A percentile compares a stretch with the other conserved stretches of the same genome.
Conservation (phyloP, 92 coral and sea anemone genomes). For the Porites evermanni region DNA sequence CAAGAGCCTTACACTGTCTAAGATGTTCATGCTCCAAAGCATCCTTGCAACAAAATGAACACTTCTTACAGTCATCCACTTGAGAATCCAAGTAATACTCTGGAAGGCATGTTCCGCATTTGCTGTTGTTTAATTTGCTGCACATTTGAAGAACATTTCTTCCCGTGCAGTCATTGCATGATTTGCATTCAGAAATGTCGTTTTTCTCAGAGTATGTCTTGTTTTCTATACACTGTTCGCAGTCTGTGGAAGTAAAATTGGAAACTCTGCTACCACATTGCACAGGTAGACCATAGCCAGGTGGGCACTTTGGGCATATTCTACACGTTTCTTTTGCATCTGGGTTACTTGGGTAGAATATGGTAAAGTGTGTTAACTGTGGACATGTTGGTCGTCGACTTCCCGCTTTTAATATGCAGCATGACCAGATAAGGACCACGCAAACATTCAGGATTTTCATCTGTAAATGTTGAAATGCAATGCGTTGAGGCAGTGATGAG, state of each 20-base stretch:
- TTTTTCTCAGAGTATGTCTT: slow-evolving; percentile 2
- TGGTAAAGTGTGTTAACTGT: neutral
- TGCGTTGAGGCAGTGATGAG: neutral
- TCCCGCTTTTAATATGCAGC: neutral
- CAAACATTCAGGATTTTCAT: neutral
- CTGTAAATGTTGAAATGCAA: neutral
- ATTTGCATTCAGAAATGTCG: neutral
- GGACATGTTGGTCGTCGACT: neutral
- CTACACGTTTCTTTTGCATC: neutral
- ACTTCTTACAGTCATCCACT: neutral
- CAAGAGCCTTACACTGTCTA: neutral
- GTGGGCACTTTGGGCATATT: slow-evolving; percentile 9
- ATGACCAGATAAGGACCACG: neutral
- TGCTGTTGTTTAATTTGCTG: neutral
- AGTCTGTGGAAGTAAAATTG: neutral
- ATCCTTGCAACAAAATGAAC: neutral
- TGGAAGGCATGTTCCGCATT: slow-evolving; percentile 15
- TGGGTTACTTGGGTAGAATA: neutral
- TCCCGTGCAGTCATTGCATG: slow-evolving; percentile 1
- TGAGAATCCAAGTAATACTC: neutral
- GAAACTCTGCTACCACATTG: neutral
- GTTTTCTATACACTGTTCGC: neutral
- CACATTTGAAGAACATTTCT: neutral
- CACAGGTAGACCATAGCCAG: neutral
- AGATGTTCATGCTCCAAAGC: neutral